A percentile compares a stretch with the other conserved stretches of the same genome.
Conservation (phyloP, 2,888 invertebrate species). For the Eupeodes latifasciatus region DNA sequence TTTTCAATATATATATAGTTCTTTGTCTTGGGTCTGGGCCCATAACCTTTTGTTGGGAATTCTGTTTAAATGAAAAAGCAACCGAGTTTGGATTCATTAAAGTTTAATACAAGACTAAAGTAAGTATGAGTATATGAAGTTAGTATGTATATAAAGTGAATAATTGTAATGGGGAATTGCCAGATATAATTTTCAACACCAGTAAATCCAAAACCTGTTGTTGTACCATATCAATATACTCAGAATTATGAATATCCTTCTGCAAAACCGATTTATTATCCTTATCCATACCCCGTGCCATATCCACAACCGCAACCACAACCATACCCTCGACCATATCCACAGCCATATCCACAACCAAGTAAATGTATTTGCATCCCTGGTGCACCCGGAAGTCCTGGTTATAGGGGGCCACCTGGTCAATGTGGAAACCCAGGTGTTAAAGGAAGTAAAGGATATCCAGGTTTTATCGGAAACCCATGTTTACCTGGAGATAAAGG, state of each 20-base stretch:
- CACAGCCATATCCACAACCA: not conserved
- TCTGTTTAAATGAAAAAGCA: no score
- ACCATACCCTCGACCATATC: not conserved
- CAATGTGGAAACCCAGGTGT: conserved; percentile 21
- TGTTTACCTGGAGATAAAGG: conserved; percentile 6
- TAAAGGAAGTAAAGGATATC: conserved; percentile 44
- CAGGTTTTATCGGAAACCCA: conserved; percentile 10
- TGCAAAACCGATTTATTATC: not conserved
- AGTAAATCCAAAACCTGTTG: not conserved
- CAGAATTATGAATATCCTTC: not conserved
- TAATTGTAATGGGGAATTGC: no score
- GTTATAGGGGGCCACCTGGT: conserved; percentile 84
- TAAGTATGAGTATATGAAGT: no score
- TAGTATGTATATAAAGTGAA: no score
- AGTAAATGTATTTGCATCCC: conserved; percentile 9
- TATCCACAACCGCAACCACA: not conserved
- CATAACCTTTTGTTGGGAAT: no score
- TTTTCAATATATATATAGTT: no score
- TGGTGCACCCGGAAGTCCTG: conserved; percentile 86
- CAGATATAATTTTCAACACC: no score
- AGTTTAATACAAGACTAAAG: no score
- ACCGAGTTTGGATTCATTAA: no score
- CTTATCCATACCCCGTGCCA: not conserved
- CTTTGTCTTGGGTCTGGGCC: no score
- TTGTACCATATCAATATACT: not conserved